Percentiles rank a stretch among this genome's conserved stretches.
Evolutionary conservation across 2,113 vertebrate species (phyloP).

Genomic region (Saguinus imperator): DNA sequence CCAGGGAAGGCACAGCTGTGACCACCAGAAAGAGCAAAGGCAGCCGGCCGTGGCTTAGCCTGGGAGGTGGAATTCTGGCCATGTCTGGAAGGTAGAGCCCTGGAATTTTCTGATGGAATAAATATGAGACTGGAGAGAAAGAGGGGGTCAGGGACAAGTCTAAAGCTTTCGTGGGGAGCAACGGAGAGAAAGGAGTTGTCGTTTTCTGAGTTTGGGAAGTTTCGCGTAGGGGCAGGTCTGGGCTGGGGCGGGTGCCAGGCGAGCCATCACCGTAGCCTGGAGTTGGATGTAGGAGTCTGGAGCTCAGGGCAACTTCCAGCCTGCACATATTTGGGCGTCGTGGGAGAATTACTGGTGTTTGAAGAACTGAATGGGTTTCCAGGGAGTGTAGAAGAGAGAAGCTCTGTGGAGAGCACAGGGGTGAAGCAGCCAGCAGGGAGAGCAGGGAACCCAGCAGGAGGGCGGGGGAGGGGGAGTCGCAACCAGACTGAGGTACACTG

Average conservation of each 20-base stretch:
- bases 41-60: fast-evolving
- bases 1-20: neutral
- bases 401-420: neutral
- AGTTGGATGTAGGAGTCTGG: neutral
- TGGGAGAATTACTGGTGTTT: fast-evolving
- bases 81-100: neutral
- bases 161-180: neutral
- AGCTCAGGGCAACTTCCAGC: neutral
- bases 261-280: fast-evolving
- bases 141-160: too few relatives aligned
- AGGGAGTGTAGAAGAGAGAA: neutral
- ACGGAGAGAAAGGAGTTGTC: neutral
- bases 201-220: neutral
- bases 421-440: neutral
- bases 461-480: neutral
- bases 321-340: fast-evolving
- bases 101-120: neutral
- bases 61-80: fast-evolving
- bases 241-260: neutral
- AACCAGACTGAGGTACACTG: neutral
- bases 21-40: fast-evolving
- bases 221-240: fast-evolving
- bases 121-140: fast-evolving
- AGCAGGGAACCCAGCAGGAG: neutral
- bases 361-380: neutral